A percentile compares a stretch with the other conserved stretches of the same genome.
Evolutionary conservation across 2,888 invertebrate genomes (phyloP).

Genomic region (Leptopilina syphax): DNA sequence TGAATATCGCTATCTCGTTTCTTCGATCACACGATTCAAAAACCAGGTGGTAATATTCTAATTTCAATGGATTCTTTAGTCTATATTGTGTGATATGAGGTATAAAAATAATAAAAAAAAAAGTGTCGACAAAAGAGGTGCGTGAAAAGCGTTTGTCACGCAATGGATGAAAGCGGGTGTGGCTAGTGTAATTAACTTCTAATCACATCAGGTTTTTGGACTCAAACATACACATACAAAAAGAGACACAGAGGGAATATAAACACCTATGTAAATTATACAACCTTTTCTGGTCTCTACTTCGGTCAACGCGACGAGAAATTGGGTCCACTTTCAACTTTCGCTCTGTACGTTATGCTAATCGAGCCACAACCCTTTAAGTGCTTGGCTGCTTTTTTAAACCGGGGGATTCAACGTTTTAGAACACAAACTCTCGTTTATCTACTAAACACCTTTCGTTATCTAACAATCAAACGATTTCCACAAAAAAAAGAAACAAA

Average conservation of each 20-base stretch:
- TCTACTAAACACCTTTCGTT: conserved; percentile 35
- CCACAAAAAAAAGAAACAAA: neutral
- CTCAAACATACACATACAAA: neutral
- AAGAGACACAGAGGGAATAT: neutral
- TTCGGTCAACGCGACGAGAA: conserved; percentile 22
- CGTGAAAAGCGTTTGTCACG: conserved; percentile 62
- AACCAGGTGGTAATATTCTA: conserved; percentile 49
- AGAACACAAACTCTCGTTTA: conserved; percentile 39
- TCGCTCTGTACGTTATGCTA: conserved; percentile 22
- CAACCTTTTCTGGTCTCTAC: neutral
- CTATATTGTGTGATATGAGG: conserved; percentile 52
- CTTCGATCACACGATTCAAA: no score
- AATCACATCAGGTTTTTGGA: conserved; percentile 53
- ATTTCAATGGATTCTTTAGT: conserved; percentile 47
- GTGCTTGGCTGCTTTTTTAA: conserved; percentile 56
- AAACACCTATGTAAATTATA: neutral
- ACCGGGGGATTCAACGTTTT: conserved; percentile 45
- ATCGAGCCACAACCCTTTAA: conserved; percentile 61
- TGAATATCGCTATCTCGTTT: no score
- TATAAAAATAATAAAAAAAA: neutral
- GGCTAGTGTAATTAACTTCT: conserved; percentile 64
- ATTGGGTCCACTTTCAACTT: conserved; percentile 20
- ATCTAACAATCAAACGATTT: conserved; percentile 23
- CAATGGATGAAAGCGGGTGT: conserved; percentile 63
- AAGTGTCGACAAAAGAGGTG: conserved; percentile 56